Conservation (phyloP, 2,888 invertebrate species). For the Himalopsyche tibetana region DNA sequence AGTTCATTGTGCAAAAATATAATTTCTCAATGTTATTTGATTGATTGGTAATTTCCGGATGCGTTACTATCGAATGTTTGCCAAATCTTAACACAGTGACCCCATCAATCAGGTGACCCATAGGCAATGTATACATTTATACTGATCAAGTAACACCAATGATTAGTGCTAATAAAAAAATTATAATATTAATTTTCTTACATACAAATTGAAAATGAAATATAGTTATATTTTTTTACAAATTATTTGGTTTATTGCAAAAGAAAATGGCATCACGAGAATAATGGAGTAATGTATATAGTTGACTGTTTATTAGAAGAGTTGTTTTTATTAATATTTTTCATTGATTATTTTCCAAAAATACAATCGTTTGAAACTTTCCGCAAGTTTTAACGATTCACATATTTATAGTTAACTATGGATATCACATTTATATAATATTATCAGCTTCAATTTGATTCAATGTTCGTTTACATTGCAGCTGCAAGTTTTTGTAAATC, state of each 20-base stretch:
- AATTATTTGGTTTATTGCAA: no score
- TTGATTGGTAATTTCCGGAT: constrained; percentile 1
- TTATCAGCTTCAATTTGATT: not conserved
- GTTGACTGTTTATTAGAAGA: not conserved
- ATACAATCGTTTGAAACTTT: constrained; percentile 22
- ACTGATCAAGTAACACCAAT: no score
- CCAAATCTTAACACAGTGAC: not conserved
- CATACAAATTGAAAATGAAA: no score
- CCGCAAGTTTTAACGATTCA: constrained; percentile 4
- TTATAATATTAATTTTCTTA: no score
- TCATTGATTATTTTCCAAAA: constrained; percentile 32
- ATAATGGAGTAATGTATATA: not conserved
- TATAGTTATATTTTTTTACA: no score
- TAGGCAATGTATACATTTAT: no score
- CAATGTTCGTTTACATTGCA: not conserved
- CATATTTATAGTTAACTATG: constrained; percentile 19
- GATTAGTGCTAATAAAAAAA: no score
- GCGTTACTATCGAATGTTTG: not conserved
- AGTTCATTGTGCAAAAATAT: constrained; percentile 36
- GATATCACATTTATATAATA: constrained; percentile 33
- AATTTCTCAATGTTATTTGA: constrained; percentile 36
- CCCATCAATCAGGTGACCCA: no score
- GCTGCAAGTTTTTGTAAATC: constrained; percentile 31
- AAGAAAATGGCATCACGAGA: not conserved
- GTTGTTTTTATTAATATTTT: constrained; percentile 27